phyloP scores from a whole-genome alignment of 2,888 invertebrate genomes.

The Dorcus hopei region DNA sequence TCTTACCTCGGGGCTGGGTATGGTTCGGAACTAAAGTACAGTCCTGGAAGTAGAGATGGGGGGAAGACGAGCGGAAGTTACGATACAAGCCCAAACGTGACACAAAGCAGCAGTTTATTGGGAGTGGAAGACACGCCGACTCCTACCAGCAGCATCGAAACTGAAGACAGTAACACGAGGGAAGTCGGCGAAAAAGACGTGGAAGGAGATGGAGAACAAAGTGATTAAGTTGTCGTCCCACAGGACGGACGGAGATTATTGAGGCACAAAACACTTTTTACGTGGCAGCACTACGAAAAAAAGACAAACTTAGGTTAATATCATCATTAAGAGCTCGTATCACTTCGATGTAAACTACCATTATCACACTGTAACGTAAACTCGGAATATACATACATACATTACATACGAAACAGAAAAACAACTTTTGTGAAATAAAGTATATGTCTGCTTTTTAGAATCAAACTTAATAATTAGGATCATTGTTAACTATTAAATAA shows the following conservation, averaged over 20 bases:
- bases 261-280: constrained; percentile 24
- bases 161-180: constrained; percentile 55
- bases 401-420: neutral
- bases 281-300: constrained; percentile 41
- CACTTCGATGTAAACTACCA: constrained; percentile 4
- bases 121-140: constrained; percentile 54
- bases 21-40: constrained; percentile 36
- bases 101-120: constrained; percentile 34
- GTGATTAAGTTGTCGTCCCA: constrained; percentile 46
- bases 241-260: neutral
- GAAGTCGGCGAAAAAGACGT: constrained; percentile 57
- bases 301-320: constrained; percentile 29
- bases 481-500: constrained; percentile 48
- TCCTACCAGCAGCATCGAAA: constrained; percentile 58
- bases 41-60: constrained; percentile 30
- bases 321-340: neutral
- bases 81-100: constrained; percentile 37
- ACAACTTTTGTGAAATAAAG: neutral
- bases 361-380: neutral
- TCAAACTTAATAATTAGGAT: constrained; percentile 48
- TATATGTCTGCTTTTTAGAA: constrained; percentile 46
- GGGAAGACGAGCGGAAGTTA: constrained; percentile 29
- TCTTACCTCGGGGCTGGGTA: constrained; percentile 39
- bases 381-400: constrained; percentile 4
- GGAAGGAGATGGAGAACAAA: constrained; percentile 58